Conservation (phyloP, 2,113 vertebrate genomes). For the Eolophus roseicapilla region DNA sequence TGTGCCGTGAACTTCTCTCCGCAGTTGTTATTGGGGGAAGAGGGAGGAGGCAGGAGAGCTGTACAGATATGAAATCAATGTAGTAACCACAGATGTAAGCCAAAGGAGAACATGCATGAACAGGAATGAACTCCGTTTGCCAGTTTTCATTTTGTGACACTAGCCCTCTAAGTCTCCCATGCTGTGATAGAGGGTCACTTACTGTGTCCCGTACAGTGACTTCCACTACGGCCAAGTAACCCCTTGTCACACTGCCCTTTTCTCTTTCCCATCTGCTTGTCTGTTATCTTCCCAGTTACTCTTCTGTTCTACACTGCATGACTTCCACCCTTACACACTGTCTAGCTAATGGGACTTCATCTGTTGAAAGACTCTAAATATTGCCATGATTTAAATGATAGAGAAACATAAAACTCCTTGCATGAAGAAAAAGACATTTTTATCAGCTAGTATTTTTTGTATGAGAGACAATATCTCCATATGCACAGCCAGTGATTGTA, state of each 20-base stretch:
- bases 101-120: not conserved
- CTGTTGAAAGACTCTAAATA: not conserved
- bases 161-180: not conserved
- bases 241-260: not conserved
- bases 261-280: not conserved
- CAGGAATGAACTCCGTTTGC: not conserved
- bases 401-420: not conserved
- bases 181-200: not conserved
- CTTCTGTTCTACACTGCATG: not conserved
- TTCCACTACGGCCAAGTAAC: fast-evolving
- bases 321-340: not conserved
- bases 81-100: not conserved
- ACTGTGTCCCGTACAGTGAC: not conserved
- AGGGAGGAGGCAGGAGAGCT: not conserved
- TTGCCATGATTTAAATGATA: not conserved
- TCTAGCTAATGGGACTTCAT: not conserved
- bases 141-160: not conserved
- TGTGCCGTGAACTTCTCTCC: not conserved
- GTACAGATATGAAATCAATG: not conserved
- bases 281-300: not conserved
- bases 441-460: not conserved
- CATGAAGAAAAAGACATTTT: not conserved
- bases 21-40: not conserved
- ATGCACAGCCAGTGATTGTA: not conserved
- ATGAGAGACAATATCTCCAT: not conserved